Evolutionary conservation across 1,140 invertebrate species (phyloP).

Genomic region (Neodiprion lecontei): DNA sequence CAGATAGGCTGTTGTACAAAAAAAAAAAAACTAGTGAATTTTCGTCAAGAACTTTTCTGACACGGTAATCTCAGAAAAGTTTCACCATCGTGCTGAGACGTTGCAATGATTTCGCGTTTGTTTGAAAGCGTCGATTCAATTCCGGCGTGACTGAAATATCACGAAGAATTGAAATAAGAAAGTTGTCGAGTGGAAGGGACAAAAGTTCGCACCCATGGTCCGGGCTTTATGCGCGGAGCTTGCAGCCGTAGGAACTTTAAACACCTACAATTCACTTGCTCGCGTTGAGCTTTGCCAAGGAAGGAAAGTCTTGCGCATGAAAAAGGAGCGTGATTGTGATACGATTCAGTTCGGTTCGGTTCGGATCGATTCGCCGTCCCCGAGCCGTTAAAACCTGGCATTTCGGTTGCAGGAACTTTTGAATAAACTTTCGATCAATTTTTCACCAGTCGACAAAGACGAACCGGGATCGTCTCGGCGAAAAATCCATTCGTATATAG

Average conservation of each 20-base stretch:
- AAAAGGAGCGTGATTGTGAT: background rate
- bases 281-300: background rate
- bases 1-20: too few species aligned
- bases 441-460: background rate
- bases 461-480: background rate
- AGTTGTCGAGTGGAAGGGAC: background rate
- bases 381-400: too few species aligned
- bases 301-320: background rate
- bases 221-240: constrained; percentile 5
- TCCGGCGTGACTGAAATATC: too few species aligned
- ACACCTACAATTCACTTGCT: background rate
- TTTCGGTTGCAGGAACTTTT: background rate
- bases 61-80: too few species aligned
- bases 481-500: background rate
- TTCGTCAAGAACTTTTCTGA: too few species aligned
- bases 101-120: too few species aligned
- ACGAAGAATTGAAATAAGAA: background rate
- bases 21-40: too few species aligned
- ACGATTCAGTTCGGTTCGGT: too few species aligned
- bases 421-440: background rate
- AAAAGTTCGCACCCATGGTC: background rate
- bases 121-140: too few species aligned
- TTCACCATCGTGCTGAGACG: too few species aligned
- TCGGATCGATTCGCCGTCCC: too few species aligned
- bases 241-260: background rate